Evolutionary conservation across 2,797 vertebrate genomes (phyloP), one percentile per base, ranked within the genome.

Genomic region (Pantherophis vulpinus): DNA sequence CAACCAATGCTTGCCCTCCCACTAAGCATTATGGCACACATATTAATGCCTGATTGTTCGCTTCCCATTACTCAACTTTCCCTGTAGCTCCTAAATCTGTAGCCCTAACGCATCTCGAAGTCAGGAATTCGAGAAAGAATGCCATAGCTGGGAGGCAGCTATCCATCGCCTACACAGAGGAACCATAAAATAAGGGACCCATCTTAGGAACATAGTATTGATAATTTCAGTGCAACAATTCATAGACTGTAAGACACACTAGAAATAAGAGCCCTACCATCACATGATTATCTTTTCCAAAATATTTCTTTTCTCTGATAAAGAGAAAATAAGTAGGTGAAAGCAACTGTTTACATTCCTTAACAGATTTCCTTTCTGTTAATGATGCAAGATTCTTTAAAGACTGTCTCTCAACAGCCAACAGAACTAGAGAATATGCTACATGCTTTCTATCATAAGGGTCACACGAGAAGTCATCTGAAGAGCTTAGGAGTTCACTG

Each of bases 1-100:
- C 88, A 96, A 79, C 93, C 96, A 93, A 95, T 96, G 95, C 96
- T 94, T 93, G 94, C 94, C 93, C 91, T 93, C 8, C 42, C 92
- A 59, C 95, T 90, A 93, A 14, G 90, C 94, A 95, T 47, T 93
- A 93, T 92, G 37, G 95, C 9, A 94, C 79, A 91, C 27, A 66
- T 4, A 90, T 58, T 16, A 93, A 89, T 37, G 79, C 42, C 42
- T 60, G 37, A 91, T 87, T 58, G 42, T 94, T 66, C 29, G 11
- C 13, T 66, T 86, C 61, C 42, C 79, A 13, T 83, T 47, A 47
- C 20, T 83, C 42, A 13, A 25, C 74, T 83, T 83, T 83, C 42
- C 47, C 42, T 83, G 10, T 83, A 83, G 10, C 79, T 83, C 42
- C 10, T 20, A 83, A 83, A 47, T 83, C 42, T 83, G 79, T 47